Base-by-base conservation (phyloP, 2,888 invertebrate species). In the Myopa tessellatipennis region DNA sequence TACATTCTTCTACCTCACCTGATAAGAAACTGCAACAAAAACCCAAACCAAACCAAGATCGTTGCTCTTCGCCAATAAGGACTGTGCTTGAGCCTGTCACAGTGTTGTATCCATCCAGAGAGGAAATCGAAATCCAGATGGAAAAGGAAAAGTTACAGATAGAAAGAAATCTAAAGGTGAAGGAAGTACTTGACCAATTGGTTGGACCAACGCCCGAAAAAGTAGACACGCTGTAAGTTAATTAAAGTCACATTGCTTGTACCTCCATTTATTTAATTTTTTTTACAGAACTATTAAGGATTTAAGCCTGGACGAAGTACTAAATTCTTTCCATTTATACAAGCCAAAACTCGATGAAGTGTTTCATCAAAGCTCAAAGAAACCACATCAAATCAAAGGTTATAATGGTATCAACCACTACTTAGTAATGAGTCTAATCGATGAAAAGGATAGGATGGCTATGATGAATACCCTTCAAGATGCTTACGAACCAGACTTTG, bases 331-430 rank as follows among this genome's bases (percentile, higher is more conserved):
- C 72, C 18, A 26, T 34, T 16, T 16, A 45, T 78, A 80, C 65
- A 79, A 80, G 78, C 34, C 73, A 12, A 76, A 78, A 58, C 58
- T 81, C 10, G 81, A 81, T 79, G 73, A 80, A 79, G 73, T 80
- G 26, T 81, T 76, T 65, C 18, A 74, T 26, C 78, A 68, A 38
- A 76, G 77, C 58, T 16, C 67, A 18, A 80, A 79, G 73, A 80
- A 63, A 10, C 80, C 73, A 4, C 60, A 79, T 65, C 74, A 80
- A 63, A 78, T 81, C 6, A 81, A 79, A 73, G 77, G 80, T 4
- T 77, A 80, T 34, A 77, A 78, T 34, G 81, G 81, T 0, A 77
- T 80, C n/a, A 80, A 81, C 77, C 80, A 81, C 26, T 79, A 79
- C 61, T 73, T 79, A 45, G 79, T 81, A 18, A 81, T 81, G 71